Evolutionary conservation across 2,797 vertebrate genomes (phyloP), one percentile per base, ranked within the genome.

Genomic region (Apogon talboti): DNA sequence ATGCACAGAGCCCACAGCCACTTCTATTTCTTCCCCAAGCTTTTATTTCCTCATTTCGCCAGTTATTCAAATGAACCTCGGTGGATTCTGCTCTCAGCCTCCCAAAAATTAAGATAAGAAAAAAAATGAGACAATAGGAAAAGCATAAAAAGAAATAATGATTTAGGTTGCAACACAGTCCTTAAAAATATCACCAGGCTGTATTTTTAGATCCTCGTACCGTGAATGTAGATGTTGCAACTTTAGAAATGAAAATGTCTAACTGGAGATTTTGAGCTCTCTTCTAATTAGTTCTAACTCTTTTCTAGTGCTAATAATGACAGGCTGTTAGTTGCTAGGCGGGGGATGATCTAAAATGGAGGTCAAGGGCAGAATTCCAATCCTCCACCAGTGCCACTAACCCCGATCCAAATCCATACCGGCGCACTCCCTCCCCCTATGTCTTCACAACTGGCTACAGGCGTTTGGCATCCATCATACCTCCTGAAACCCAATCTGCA

Each of bases 391-490:
- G 92, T 87, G 90, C 84, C 74, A 86, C 76, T 94, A 95, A 96
- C 94, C 94, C 94, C 87, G 11, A 83, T 94, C 88, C 93, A 95
- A 94, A 95, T 80, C 71, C 82, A 84, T 71, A 84, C 71, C 71
- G 76, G 57, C 63, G 49, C 13, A 35, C 66, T 40, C 68, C 60
- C 58, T 35, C 54, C 58, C 58, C 66, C 69, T 12, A 59, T 42
- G 68, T 81, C 85, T 93, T 92, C 94, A 95, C 95, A 95, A 96
- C 94, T 95, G 94, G 94, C 92, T 94, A 90, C 93, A 96, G 94
- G 90, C 95, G 90, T 92, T 89, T 91, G 92, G 92, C 95, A 93
- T 96, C 93, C 93, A 94, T 96, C 95, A 96, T 65, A 91, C 89
- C 91, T 93, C 75, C 86, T 91, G 96, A 96, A 97, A 97, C 91